Evolutionary conservation across 1,140 invertebrate genomes (phyloP).

Genomic region (Temnothorax nylanderi): DNA sequence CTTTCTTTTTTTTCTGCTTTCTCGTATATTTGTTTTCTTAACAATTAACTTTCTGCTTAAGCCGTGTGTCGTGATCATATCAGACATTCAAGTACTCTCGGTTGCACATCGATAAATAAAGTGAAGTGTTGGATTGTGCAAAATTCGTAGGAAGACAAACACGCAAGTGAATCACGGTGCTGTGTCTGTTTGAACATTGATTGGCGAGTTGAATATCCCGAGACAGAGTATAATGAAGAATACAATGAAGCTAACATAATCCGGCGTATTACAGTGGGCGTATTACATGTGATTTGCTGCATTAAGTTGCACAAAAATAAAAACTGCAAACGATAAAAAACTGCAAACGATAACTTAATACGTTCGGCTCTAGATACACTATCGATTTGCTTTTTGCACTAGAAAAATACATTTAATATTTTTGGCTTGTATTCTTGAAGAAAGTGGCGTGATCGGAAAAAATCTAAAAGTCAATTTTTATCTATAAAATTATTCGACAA

Average conservation of each 20-base stretch:
- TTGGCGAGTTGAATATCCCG: constrained; percentile 25
- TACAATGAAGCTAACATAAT: constrained; percentile 12
- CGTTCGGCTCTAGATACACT: neutral
- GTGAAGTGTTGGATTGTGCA: constrained; percentile 47
- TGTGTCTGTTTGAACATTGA: constrained; percentile 21
- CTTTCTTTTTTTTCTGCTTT: neutral
- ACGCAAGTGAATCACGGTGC: constrained; percentile 51
- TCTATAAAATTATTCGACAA: neutral
- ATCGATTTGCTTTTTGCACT: constrained; percentile 3
- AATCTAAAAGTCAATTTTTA: neutral
- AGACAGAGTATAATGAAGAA: constrained; percentile 20
- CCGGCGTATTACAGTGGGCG: neutral
- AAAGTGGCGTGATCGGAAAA: neutral
- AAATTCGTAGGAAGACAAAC: constrained; percentile 40
- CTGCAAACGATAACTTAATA: neutral
- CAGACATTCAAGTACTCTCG: neutral
- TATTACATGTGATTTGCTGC: constrained; percentile 30
- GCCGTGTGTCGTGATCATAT: neutral
- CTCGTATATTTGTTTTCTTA: neutral
- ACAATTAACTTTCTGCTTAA: neutral
- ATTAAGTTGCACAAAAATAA: constrained; percentile 7
- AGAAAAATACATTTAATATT: neutral
- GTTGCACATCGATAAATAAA: constrained; percentile 33
- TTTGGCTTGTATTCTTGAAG: neutral
- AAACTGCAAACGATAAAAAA: constrained; percentile 11